Evolutionary conservation across 1,140 invertebrate species (phyloP).

Genomic region (Euura lappo): DNA sequence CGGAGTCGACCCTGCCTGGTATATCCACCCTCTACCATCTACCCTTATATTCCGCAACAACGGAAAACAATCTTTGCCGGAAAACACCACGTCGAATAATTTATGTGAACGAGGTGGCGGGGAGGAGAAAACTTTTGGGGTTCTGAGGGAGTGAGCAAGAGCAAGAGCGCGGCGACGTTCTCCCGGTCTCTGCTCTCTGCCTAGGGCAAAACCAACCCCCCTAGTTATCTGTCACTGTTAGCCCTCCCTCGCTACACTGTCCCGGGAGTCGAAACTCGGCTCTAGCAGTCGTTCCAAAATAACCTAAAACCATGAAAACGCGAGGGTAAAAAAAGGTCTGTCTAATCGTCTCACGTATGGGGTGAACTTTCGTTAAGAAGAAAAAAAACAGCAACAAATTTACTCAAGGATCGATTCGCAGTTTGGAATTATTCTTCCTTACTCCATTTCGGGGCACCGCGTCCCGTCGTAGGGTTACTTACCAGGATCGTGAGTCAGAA

Average conservation of each 20-base stretch:
- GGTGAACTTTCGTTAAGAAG: no score
- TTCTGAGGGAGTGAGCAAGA: neutral
- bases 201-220: neutral
- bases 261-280: no score
- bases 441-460: neutral
- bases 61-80: slow-evolving; percentile 37
- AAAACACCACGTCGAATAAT: slow-evolving; percentile 41
- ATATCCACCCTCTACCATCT: slow-evolving; percentile 1
- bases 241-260: neutral
- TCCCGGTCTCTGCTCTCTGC: slow-evolving; percentile 18
- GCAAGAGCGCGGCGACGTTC: neutral
- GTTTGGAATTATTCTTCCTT: neutral
- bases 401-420: no score
- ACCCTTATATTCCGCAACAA: slow-evolving; percentile 9
- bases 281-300: neutral
- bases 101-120: slow-evolving; percentile 16
- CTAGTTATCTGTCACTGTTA: slow-evolving; percentile 7
- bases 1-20: neutral
- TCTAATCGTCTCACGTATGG: no score
- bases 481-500: slow-evolving; percentile 23
- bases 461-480: slow-evolving; percentile 29
- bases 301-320: no score
- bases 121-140: neutral
- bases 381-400: neutral
- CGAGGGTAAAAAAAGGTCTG: no score